Percentiles rank a stretch among this genome's conserved stretches.
phyloP scores from a whole-genome alignment of 1,140 invertebrate genomes.

The Uloborus diversus region DNA sequence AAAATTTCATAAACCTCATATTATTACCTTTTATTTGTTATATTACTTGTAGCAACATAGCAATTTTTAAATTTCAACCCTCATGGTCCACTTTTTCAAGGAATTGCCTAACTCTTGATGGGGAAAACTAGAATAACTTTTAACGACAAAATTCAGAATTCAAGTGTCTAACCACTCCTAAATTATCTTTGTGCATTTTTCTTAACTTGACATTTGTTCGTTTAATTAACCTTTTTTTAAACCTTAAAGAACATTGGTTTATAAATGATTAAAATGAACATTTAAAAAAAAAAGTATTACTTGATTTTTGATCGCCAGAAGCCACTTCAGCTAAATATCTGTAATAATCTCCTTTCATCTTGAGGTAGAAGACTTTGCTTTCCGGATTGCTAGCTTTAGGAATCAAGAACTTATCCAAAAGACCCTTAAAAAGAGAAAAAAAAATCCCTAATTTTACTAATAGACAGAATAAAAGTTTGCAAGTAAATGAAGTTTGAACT shows the following conservation, averaged over 20 bases:
- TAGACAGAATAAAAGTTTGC: no score
- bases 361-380: slow-evolving; percentile 98
- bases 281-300: no score
- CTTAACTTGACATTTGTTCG: no score
- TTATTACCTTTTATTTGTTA: slow-evolving; percentile 82
- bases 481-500: no score
- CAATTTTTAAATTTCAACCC: no score
- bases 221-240: no score
- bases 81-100: slow-evolving; percentile 97
- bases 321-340: slow-evolving; percentile 98
- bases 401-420: slow-evolving; percentile 96
- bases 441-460: no score
- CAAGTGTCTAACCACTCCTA: slow-evolving; percentile 92
- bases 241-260: no score
- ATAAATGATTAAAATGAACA: no score
- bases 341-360: slow-evolving; percentile 99
- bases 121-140: slow-evolving; percentile 97
- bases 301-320: slow-evolving; percentile 92
- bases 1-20: no score
- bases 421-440: slow-evolving; percentile 74
- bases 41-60: slow-evolving; percentile 95
- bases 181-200: slow-evolving; percentile 61
- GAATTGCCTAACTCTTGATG: slow-evolving; percentile 99
- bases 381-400: slow-evolving; percentile 96
- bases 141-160: slow-evolving; percentile 94